Evolutionary conservation across 2,797 vertebrate species (phyloP), one percentile per base, ranked within the genome.

Genomic region (Melanotaenia pygmaea): DNA sequence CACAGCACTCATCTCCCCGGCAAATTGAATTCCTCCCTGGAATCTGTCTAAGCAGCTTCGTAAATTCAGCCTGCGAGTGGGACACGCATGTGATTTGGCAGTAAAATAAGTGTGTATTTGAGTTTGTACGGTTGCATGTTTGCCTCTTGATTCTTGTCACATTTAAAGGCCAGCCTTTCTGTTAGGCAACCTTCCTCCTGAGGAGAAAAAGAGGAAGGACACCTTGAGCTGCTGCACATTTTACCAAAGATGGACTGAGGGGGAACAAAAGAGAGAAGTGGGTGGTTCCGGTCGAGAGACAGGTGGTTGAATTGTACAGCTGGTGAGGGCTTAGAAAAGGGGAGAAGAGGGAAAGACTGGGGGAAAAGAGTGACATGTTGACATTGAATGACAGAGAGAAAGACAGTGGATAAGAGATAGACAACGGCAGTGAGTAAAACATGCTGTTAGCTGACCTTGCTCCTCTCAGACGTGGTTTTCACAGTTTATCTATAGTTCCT

Each of bases 21-120:
- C 86, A 90, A 90, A 91, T 89, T 91, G 85, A 92, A 91, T 88
- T 83, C 81, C 76, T 80, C 74, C 67, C 67, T 67, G 63, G 76
- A 84, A 87, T 90, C 83, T 87, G 67, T 85, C 80, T 85, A 85
- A 88, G 85, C 79, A 86, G 86, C 77, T 79, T 77, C 60, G 30
- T 58, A 20, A 80, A 61, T 60, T 34, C 5, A 16, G 50, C 53
- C 69, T 35, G 6, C 37, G 63, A 75, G 64, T 12, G 0, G 51
- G 37, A 69, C 47, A 13, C 1, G 45, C 62, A 5, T n/a, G 9
- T 20, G 65, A 67, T 65, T 60, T 57, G 3, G 45, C 68, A 16
- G 37, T 16, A 37, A 35, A 30, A 54, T 26, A 22, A 58, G 64
- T 63, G 76, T 59, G 54, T 79, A 43, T 81, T n/a, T 70, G 60